A percentile compares a stretch with the other conserved stretches of the same genome.
phyloP scores from a whole-genome alignment of 2,797 vertebrate genomes.

The Hydrolagus colliei region DNA sequence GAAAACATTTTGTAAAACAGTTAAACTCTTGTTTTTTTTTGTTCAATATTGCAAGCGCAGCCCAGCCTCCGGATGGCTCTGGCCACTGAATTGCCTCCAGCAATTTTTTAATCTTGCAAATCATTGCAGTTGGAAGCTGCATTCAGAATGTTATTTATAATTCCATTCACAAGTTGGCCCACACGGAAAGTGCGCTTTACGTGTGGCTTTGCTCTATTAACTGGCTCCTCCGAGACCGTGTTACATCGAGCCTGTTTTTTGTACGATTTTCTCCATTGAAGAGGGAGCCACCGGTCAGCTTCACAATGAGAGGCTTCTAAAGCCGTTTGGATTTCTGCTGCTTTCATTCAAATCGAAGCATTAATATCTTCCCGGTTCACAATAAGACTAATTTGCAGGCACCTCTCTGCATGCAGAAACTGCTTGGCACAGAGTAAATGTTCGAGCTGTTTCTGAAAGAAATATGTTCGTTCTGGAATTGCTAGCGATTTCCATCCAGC shows the following conservation, averaged over 20 bases:
- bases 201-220: background rate
- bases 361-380: background rate
- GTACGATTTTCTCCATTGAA: background rate
- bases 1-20: slow-evolving; percentile 31
- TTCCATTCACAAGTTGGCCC: slow-evolving; percentile 8
- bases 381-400: background rate
- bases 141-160: background rate
- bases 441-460: slow-evolving; percentile 3
- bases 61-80: background rate
- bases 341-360: background rate
- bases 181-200: background rate
- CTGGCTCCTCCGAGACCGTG: background rate
- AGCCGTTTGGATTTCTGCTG: background rate
- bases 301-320: background rate
- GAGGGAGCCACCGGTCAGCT: background rate
- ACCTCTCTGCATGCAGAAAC: background rate
- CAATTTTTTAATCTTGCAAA: background rate
- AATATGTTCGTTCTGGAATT: slow-evolving; percentile 1
- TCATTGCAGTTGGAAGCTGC: slow-evolving; percentile 1
- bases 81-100: background rate
- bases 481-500: background rate
- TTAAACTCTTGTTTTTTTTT: slow-evolving; percentile 37
- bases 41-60: slow-evolving; percentile 38
- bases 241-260: background rate
- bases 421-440: background rate